Percentiles rank a stretch among this genome's conserved stretches.
Conservation (phyloP, 1,140 invertebrate species). For the Heliconius hermathena region DNA sequence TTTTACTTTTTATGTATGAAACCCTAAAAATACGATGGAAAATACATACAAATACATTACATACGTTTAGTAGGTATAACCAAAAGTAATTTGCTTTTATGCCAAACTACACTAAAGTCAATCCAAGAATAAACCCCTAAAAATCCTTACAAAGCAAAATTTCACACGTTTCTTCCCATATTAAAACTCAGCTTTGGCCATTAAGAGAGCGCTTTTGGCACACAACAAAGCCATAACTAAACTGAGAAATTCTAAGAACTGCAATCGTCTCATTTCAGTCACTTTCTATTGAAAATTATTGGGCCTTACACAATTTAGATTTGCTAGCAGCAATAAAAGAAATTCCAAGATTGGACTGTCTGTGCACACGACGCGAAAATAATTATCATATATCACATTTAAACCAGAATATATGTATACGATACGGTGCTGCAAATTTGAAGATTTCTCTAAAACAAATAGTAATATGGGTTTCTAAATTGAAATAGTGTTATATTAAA, state of each 20-base stretch:
- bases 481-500: background rate
- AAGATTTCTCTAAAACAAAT: background rate
- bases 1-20: no score
- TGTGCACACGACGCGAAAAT: constrained; percentile 15
- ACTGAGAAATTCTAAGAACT: constrained; percentile 33
- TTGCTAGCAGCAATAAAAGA: constrained; percentile 23
- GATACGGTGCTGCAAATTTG: background rate
- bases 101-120: background rate
- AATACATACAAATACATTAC: no score
- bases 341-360: constrained; percentile 24
- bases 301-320: constrained; percentile 22
- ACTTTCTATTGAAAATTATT: constrained; percentile 36
- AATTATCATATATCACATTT: constrained; percentile 21
- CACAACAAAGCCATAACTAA: constrained; percentile 32
- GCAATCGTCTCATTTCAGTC: constrained; percentile 31
- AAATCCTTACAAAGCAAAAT: constrained; percentile 14
- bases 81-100: constrained; percentile 2
- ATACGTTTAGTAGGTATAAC: background rate
- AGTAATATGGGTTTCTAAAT: background rate
- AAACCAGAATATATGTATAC: background rate
- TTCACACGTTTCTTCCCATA: constrained; percentile 18
- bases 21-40: no score
- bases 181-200: constrained; percentile 30
- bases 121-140: background rate
- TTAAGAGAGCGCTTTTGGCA: constrained; percentile 26